Conservation (phyloP, 1,140 invertebrate genomes). For the Archegozetes longisetosus region DNA sequence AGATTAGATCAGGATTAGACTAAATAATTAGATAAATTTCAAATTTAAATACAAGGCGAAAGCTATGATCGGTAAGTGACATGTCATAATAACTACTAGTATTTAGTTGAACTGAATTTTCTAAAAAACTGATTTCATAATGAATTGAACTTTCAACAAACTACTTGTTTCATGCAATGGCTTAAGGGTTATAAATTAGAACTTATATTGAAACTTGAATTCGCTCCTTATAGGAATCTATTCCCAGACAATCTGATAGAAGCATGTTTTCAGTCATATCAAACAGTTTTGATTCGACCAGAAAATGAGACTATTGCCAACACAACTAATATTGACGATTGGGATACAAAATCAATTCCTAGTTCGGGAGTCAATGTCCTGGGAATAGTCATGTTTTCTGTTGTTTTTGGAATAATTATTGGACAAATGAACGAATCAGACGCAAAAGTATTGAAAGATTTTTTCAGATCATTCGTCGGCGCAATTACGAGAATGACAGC, state of each 20-base stretch:
- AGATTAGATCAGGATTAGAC: background rate
- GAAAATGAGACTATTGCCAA: no score
- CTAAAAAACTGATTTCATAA: no score
- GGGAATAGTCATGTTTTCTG: slow-evolving; percentile 56
- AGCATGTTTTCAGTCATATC: background rate
- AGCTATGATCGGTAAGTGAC: no score
- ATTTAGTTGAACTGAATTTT: slow-evolving; percentile 4
- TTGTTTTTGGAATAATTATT: slow-evolving; percentile 56
- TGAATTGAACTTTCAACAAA: no score
- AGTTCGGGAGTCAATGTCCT: slow-evolving; percentile 42
- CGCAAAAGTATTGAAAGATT: slow-evolving; percentile 44
- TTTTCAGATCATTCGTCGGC: slow-evolving; percentile 55
- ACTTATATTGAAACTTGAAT: no score
- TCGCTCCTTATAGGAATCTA: background rate
- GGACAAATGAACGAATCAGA: slow-evolving; percentile 35
- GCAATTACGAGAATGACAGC: slow-evolving; percentile 72
- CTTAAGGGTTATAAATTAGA: no score
- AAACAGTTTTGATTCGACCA: background rate
- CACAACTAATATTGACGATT: background rate
- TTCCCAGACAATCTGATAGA: slow-evolving; percentile 1
- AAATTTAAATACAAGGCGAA: no score
- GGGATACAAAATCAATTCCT: background rate
- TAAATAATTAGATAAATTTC: background rate
- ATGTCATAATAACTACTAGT: no score
- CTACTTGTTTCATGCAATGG: no score